phyloP scores from a whole-genome alignment of 2,113 vertebrate genomes.

The Asarcornis scutulata region DNA sequence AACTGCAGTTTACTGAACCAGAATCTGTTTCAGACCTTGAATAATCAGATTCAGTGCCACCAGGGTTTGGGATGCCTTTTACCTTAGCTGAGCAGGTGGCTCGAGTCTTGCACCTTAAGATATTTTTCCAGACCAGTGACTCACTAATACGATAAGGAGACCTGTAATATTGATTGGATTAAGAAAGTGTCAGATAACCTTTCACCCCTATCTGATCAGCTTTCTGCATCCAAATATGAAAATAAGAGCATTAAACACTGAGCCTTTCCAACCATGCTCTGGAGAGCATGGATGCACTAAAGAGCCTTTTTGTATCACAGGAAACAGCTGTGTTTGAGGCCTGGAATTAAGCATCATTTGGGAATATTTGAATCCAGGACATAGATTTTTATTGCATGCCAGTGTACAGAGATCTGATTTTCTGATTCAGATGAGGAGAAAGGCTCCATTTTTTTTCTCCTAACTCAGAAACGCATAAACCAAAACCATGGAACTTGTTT shows the following conservation, averaged over 20 bases:
- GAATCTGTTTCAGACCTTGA: neutral
- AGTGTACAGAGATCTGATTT: neutral
- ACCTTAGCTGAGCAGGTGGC: neutral
- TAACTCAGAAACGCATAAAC: neutral
- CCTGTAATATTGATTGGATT: neutral
- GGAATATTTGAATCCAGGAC: slow-evolving; percentile 15
- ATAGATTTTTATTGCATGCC: neutral
- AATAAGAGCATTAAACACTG: slow-evolving; percentile 8
- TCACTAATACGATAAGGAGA: neutral
- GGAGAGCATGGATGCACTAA: neutral
- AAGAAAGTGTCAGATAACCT: neutral
- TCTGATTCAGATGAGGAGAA: neutral
- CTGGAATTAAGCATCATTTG: neutral
- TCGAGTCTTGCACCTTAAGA: neutral
- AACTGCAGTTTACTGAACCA: neutral
- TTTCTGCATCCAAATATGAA: slow-evolving; percentile 3
- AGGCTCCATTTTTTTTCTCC: neutral
- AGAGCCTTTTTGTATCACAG: neutral
- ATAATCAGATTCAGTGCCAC: neutral
- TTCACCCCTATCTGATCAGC: neutral
- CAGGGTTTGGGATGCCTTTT: neutral
- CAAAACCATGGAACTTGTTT: neutral
- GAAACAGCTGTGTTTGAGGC: neutral
- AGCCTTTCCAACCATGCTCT: neutral
- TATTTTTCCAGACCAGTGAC: neutral